Conservation (phyloP, 2,888 invertebrate genomes). For the Iselma pallidipennis region DNA sequence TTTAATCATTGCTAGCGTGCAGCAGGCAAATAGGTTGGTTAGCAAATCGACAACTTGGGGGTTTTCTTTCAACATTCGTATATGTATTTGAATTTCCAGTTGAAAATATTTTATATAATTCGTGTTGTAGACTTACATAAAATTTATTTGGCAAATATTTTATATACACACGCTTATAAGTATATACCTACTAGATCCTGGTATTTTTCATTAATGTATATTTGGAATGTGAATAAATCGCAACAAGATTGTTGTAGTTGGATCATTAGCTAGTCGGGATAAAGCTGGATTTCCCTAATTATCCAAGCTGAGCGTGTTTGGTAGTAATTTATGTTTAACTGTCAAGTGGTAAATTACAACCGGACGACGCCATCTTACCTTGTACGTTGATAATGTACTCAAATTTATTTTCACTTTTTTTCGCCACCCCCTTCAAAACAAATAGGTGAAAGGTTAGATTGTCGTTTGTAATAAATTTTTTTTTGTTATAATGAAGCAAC, state of each 20-base stretch:
- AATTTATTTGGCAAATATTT: too few relatives aligned
- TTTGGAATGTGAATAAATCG: not conserved
- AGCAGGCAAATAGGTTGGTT: not conserved
- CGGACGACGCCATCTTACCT: not conserved
- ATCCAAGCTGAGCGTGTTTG: conserved; percentile 44
- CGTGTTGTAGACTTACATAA: too few relatives aligned
- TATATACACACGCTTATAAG: too few relatives aligned
- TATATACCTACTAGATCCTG: too few relatives aligned
- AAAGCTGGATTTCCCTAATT: conserved; percentile 41
- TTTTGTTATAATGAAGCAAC: not conserved
- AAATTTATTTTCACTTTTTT: too few relatives aligned
- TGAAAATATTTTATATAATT: too few relatives aligned
- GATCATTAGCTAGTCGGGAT: not conserved
- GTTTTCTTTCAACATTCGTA: not conserved
- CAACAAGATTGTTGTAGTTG: not conserved
- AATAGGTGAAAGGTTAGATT: not conserved
- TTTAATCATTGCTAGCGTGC: not conserved
- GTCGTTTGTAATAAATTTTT: too few relatives aligned
- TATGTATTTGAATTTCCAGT: too few relatives aligned
- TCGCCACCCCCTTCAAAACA: not conserved
- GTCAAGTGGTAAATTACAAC: conserved; percentile 21
- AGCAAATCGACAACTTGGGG: not conserved
- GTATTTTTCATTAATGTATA: too few relatives aligned
- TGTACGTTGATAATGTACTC: too few relatives aligned
- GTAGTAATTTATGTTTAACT: conserved; percentile 43